Evolutionary conservation across 2,888 invertebrate genomes (phyloP).

Genomic region (Mystacides longicornis): DNA sequence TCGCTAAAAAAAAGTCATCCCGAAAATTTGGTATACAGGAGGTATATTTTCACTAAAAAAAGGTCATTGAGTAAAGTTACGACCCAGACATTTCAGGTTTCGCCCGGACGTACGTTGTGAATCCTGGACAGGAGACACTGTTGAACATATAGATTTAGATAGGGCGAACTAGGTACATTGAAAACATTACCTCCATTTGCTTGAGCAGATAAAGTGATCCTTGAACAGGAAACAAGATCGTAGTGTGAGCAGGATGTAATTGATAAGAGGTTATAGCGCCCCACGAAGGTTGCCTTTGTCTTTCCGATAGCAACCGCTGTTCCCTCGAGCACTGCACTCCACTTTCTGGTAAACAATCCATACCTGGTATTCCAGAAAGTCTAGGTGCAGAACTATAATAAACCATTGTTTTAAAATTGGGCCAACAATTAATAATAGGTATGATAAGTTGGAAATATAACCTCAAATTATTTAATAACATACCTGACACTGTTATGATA

Average conservation of each 20-base stretch:
- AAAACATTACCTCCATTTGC: conserved; percentile 56
- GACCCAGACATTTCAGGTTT: no score
- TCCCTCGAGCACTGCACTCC: conserved; percentile 67
- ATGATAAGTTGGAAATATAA: not conserved
- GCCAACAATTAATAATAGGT: no score
- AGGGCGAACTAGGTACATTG: no score
- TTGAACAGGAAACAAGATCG: conserved; percentile 85
- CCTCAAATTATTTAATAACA: not conserved
- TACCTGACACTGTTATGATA: conserved; percentile 46
- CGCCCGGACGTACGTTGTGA: no score
- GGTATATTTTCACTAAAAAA: no score
- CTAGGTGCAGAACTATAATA: conserved; percentile 34
- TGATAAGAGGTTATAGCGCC: conserved; percentile 94
- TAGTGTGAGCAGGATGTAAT: conserved; percentile 56
- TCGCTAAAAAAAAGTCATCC: no score
- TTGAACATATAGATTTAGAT: no score
- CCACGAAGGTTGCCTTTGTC: conserved; percentile 86
- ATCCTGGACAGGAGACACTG: no score
- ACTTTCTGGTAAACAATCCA: conserved; percentile 28
- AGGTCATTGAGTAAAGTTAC: no score
- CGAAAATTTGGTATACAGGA: no score
- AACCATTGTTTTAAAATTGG: no score
- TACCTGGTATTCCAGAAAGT: conserved; percentile 39
- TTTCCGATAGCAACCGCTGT: conserved; percentile 84
- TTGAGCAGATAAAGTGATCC: conserved; percentile 81